These are phyloP conservation scores for Bruchidius siliquastri DNA, from an alignment of 2,888 invertebrate genomes.

Conservation along the genomic window DNA sequence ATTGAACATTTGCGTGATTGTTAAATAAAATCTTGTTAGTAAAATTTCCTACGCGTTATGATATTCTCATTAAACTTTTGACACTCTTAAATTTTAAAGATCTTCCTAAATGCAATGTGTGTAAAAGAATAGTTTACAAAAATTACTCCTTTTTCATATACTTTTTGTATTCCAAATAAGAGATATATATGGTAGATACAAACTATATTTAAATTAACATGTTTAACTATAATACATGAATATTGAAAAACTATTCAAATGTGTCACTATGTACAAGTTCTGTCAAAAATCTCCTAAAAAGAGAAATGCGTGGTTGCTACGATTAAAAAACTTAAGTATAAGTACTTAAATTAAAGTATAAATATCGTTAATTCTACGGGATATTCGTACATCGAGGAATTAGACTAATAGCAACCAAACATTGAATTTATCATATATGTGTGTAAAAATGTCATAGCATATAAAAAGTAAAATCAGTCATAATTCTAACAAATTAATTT, in stretches of 20 bases:
- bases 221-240: constrained; percentile 31
- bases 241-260: constrained; percentile 12
- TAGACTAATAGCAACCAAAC: constrained; percentile 21
- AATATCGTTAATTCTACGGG: constrained; percentile 14
- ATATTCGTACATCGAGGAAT: constrained; percentile 9
- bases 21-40: constrained; percentile 32
- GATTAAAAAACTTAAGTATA: constrained; percentile 6
- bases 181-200: constrained; percentile 39
- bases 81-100: constrained; percentile 41
- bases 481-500: constrained; percentile 36
- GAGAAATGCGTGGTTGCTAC: constrained; percentile 25
- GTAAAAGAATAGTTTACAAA: constrained; percentile 44
- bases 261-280: constrained; percentile 11
- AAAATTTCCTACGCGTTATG: constrained; percentile 34
- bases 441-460: constrained; percentile 21
- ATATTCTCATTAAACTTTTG: constrained; percentile 36
- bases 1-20: constrained; percentile 7
- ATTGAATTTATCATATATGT: constrained; percentile 8
- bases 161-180: constrained; percentile 32
- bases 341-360: constrained; percentile 6
- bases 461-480: constrained; percentile 38
- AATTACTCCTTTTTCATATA: constrained; percentile 22
- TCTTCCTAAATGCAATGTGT: constrained; percentile 35
- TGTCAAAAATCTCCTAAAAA: not conserved
- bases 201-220: constrained; percentile 28